Evolutionary conservation across 2,113 vertebrate genomes (phyloP), one percentile per base, ranked within the genome.

Genomic region (Piprites chloris): DNA sequence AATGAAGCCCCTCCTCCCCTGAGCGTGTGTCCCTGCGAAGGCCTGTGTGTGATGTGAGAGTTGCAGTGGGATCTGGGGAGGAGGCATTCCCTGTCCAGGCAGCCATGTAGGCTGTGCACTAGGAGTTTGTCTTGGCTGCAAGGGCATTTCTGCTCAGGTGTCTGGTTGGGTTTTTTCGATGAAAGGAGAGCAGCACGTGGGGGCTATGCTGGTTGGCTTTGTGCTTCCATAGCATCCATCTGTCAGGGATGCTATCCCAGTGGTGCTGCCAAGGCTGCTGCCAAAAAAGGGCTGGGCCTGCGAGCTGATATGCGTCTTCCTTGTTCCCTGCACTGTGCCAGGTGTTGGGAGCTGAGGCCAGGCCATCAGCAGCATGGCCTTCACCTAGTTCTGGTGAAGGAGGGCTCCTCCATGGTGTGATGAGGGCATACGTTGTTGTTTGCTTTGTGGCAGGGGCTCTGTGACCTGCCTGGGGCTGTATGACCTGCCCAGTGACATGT

Each of bases 61-160:
- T 32, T 39, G 28, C 62, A 8, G 24, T 3, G 2, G 8, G 24
- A 35, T 32, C 24, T 56, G 47, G 18, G 10, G 15, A 66, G 47
- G 59, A 26, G 50, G 22, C 41, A 8, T 39, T 13, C 28, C 18
- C 41, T 11, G 46, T 11, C 7, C 7, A 0, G 17, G 35, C 9
- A 4, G 19, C 9, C 1, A 0, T 2, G 1, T 39, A 5, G 30
- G 11, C 35, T 62, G 20, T 42, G 35, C 65, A 8, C 12, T 2
- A 1, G 35, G 14, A 24, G 23, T 11, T 35, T 39, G 28, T 46
- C 8, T 3, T 44, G 74, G 32, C 53, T 46, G 13, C 8, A 5
- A 11, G 37, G 6, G 28, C 66, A 1, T 33, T 52, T 37, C 42
- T 52, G 49, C n/a, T 46, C 33, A 16, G n/a, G 62, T 30, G 30